Conservation (phyloP, 2,888 invertebrate species). For the Arrhopalites spinosus region DNA sequence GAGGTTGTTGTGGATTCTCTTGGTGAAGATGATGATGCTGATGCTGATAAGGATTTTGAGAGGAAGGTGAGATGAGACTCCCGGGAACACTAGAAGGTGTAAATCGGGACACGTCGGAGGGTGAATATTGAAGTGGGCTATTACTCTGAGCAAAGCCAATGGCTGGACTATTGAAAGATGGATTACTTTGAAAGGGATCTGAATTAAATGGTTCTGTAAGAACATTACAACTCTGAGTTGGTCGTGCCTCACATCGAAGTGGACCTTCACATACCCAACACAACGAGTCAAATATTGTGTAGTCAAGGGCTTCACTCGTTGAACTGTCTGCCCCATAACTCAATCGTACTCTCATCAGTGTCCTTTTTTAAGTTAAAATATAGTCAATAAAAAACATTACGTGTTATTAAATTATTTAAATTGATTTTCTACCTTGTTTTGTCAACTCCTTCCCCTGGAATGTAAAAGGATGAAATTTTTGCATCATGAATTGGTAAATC, state of each 20-base stretch:
- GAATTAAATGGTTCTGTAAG: constrained; percentile 54
- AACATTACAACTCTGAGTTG: constrained; percentile 55
- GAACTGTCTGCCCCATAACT: constrained; percentile 51
- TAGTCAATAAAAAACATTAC: too few relatives aligned
- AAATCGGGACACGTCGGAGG: constrained; percentile 27
- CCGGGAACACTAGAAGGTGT: neutral
- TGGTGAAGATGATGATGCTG: neutral
- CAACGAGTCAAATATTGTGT: constrained; percentile 52
- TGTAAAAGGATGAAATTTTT: constrained; percentile 55
- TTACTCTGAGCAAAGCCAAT: constrained; percentile 49
- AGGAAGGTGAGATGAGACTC: neutral
- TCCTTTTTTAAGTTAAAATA: constrained; percentile 44
- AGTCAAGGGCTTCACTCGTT: constrained; percentile 51
- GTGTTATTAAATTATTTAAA: too few relatives aligned
- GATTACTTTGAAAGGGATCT: constrained; percentile 51
- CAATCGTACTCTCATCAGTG: constrained; percentile 47
- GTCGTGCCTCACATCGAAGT: constrained; percentile 49
- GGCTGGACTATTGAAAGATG: constrained; percentile 48
- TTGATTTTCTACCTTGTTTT: constrained; percentile 54
- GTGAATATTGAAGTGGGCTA: constrained; percentile 50
- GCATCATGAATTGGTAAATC: constrained; percentile 55
- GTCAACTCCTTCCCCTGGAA: constrained; percentile 56
- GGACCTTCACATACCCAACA: constrained; percentile 54
- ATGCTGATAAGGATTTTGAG: neutral
- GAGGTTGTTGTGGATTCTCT: constrained; percentile 10